Conservation (phyloP, 2,797 vertebrate species). For the Tympanoctomys barrerae region DNA sequence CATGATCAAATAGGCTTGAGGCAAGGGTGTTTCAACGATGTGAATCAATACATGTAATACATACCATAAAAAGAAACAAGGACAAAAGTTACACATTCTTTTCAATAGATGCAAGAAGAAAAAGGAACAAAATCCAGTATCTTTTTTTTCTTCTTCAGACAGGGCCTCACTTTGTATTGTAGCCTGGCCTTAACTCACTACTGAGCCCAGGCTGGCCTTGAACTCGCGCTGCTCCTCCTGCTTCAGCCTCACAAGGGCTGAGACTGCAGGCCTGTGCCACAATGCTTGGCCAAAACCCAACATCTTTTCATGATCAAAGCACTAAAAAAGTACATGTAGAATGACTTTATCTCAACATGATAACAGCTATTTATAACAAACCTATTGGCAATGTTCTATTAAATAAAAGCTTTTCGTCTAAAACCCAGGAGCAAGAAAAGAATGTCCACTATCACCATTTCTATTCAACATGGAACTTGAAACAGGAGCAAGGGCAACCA, state of each 20-base stretch:
- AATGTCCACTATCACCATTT: background rate
- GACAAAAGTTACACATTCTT: background rate
- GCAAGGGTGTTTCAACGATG: background rate
- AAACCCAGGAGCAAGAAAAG: background rate
- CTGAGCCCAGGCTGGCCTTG: no score
- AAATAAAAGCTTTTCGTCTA: background rate
- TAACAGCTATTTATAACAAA: background rate
- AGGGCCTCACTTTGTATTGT: background rate
- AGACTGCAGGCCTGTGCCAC: background rate
- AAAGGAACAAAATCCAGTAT: background rate
- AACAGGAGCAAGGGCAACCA: background rate
- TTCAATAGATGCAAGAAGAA: background rate
- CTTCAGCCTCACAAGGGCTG: background rate
- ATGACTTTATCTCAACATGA: background rate
- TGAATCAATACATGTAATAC: background rate
- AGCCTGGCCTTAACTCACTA: background rate
- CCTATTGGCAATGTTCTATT: background rate
- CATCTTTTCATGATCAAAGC: background rate
- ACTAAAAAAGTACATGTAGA: background rate
- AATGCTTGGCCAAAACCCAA: background rate
- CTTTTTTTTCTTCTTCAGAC: background rate
- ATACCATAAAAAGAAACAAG: background rate
- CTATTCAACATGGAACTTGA: background rate
- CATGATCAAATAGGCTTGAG: background rate
- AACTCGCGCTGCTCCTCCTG: background rate